These are phyloP conservation scores for Phyllotreta striolata DNA, from an alignment of 2,888 invertebrate genomes.

Conservation along the genomic window DNA sequence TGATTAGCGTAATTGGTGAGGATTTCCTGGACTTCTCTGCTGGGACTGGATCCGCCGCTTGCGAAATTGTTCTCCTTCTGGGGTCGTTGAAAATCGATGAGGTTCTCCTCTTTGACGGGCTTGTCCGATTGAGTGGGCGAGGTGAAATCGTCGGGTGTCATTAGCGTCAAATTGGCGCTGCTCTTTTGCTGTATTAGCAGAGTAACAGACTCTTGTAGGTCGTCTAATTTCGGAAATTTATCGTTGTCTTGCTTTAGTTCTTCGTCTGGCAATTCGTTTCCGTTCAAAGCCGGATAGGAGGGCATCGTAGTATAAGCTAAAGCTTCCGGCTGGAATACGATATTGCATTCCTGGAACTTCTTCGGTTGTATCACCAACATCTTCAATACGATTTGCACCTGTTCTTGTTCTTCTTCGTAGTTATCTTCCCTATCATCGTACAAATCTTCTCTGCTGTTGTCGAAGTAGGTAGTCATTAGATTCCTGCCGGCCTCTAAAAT, in stretches of 20 bases:
- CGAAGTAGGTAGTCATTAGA: constrained; percentile 61
- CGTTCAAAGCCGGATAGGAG: too few relatives aligned
- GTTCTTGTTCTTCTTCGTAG: constrained; percentile 65
- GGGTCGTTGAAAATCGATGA: constrained; percentile 54
- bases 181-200: constrained; percentile 56
- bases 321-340: constrained; percentile 55
- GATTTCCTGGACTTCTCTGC: constrained; percentile 89
- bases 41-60: constrained; percentile 89
- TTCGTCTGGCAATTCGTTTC: constrained; percentile 26
- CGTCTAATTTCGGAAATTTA: constrained; percentile 55
- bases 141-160: constrained; percentile 89
- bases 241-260: constrained; percentile 42
- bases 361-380: constrained; percentile 88
- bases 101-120: constrained; percentile 42
- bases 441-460: constrained; percentile 65
- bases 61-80: constrained; percentile 63
- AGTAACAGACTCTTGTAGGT: constrained; percentile 58
- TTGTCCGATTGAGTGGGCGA: constrained; percentile 61
- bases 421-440: constrained; percentile 65
- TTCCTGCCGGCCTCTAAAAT: constrained; percentile 78
- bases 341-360: constrained; percentile 77
- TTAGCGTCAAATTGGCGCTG: constrained; percentile 69
- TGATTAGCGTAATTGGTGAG: constrained; percentile 64
- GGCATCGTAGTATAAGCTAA: constrained; percentile 43
- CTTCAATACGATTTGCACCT: constrained; percentile 62